Base-by-base conservation (phyloP, 2,888 invertebrate genomes). In the Tetragnatha montana region DNA sequence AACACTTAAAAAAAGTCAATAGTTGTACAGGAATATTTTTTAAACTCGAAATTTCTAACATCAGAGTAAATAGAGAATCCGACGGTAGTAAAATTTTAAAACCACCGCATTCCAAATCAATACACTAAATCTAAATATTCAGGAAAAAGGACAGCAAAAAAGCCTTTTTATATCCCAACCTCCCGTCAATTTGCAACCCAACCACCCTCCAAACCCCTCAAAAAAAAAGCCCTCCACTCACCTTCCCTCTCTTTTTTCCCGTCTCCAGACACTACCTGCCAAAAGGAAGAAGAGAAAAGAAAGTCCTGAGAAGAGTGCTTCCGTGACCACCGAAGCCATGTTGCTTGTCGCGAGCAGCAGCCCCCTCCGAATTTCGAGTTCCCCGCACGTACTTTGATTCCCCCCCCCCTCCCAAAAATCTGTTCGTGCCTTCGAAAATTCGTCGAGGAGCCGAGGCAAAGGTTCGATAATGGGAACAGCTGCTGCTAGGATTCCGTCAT, bases 401-500 rank as follows among this genome's bases (percentile, higher is more conserved):
- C 70, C 73, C 49, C 81, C 50, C 50, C 71, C 81, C 81, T 21
- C 51, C 50, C 70, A 81, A 81, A 81, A 81, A 81, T 81, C 81
- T 70, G 81, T 89, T 89, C 88, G 88, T 89, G 88, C 84, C 75
- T 89, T 84, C 80, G 88, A 84, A 88, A 81, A 71, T 82, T 60
- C n/a, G 74, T 51, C 70, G 74, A 81, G 71, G 74, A 71, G 74
- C 81, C 69, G 47, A 68, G 60, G 76, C 68, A 79, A 88, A 84
- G 84, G 84, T 89, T 89, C 88, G 88, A 89, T 89, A 89, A 89
- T 89, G 84, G 88, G 84, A 89, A 89, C 88, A 89, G 88, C 88
- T 89, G 88, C 84, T 84, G 88, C 88, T 50, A 21, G 69, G 80
- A 89, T 89, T 89, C 88, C 88, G 88, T 89, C 88, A 89, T 89